phyloP scores from a whole-genome alignment of 2,113 vertebrate species.

The Camelus dromedarius region DNA sequence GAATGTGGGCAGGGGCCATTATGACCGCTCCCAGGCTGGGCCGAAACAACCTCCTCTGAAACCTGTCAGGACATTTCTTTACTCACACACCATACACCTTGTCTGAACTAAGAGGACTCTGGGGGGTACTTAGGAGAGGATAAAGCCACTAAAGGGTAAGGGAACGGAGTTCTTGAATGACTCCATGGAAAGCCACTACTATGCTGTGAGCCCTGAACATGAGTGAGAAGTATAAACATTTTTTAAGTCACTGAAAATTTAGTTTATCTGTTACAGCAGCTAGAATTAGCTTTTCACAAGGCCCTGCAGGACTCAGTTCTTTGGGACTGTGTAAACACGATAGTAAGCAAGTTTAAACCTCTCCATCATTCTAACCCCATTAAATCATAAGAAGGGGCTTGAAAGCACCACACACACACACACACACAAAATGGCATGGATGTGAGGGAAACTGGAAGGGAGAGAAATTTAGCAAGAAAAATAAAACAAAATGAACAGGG shows the following conservation, averaged over 20 bases:
- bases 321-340: neutral
- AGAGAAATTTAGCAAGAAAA: neutral
- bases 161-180: neutral
- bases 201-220: neutral
- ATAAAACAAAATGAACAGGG: neutral
- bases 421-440: neutral
- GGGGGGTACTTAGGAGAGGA: neutral
- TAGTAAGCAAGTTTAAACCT: neutral
- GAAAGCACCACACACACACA: neutral
- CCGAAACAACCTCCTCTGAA: neutral
- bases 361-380: neutral
- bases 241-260: neutral
- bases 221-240: neutral
- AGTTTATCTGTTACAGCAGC: neutral
- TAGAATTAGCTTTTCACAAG: neutral
- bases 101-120: neutral
- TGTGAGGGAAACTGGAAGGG: neutral
- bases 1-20: neutral
- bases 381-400: neutral
- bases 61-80: neutral
- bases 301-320: accelerated
- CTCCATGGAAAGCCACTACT: neutral
- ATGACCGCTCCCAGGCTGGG: neutral
- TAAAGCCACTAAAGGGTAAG: neutral
- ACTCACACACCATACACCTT: neutral